A percentile compares a stretch with the other conserved stretches of the same genome.
Conservation (phyloP, 2,113 vertebrate species). For the Verasper variegatus region DNA sequence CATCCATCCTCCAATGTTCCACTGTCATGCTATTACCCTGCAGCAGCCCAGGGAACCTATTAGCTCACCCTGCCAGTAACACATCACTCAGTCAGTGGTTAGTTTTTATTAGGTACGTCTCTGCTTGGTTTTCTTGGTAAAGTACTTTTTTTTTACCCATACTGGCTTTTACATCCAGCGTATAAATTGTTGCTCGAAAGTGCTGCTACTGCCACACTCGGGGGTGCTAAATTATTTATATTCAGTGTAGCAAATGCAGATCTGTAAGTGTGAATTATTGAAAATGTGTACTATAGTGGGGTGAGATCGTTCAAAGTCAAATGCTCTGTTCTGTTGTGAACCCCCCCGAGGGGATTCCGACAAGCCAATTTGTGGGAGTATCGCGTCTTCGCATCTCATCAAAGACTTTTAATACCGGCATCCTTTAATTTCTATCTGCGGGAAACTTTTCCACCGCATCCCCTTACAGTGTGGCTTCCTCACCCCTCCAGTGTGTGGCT, state of each 20-base stretch:
- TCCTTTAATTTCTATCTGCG: slow-evolving; percentile 76
- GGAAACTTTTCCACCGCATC: slow-evolving; percentile 62
- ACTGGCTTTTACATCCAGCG: slow-evolving; percentile 24
- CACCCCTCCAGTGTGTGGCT: slow-evolving; percentile 62
- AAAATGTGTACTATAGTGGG: slow-evolving; percentile 66
- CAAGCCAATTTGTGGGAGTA: slow-evolving; percentile 58
- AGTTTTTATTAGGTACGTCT: slow-evolving; percentile 17
- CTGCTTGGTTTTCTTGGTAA: background rate
- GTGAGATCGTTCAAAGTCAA: slow-evolving; percentile 73
- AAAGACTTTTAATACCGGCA: slow-evolving; percentile 68
- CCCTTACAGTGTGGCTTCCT: slow-evolving; percentile 40
- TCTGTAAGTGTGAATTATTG: slow-evolving; percentile 78
- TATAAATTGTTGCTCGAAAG: slow-evolving; percentile 56
- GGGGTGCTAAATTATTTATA: slow-evolving; percentile 67
- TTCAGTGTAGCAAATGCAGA: slow-evolving; percentile 68
- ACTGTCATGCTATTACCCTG: slow-evolving; percentile 32
- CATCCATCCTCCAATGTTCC: slow-evolving; percentile 40
- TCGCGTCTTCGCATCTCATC: slow-evolving; percentile 66
- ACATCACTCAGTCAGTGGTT: slow-evolving; percentile 27
- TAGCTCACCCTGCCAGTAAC: slow-evolving; percentile 19
- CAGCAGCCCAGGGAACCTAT: slow-evolving; percentile 35
- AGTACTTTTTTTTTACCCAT: slow-evolving; percentile 1
- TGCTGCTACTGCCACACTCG: slow-evolving; percentile 36
- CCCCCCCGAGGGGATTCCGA: slow-evolving; percentile 49
- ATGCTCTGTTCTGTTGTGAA: slow-evolving; percentile 50